Evolutionary conservation across 2,888 invertebrate species (phyloP), one percentile per base, ranked within the genome.

Genomic region (Heteromurus nitidus): DNA sequence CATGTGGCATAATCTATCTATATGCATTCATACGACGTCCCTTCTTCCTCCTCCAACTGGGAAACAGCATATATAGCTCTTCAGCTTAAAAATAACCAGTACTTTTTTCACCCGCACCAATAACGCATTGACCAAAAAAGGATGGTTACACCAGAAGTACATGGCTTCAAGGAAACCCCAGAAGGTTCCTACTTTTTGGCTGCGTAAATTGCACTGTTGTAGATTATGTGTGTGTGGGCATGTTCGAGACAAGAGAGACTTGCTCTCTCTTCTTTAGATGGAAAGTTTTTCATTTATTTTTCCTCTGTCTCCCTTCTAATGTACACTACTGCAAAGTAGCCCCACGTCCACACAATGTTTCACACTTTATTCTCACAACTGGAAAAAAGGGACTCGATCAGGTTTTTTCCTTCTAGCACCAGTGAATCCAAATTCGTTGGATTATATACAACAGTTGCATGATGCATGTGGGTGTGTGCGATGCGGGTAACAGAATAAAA

Each of bases 11-110:
- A 77, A 77, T 77, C 77, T 50, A 26, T 67, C 77, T 67, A 77
- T 77, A 69, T 77, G 69, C 77, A 77, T 77, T 77, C 77, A 69
- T 77, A 30, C 24, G 22, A 16, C 68, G 77, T 69, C 53, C 44
- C 26, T 55, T 42, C 13, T 36, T 55, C 16, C 13, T 36, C 36
- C 36, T 36, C 36, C 36, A 36, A 36, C 7, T 36, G 36, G 5
- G 36, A 13, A 13, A 13, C 5, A 36, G 36, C 7, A 9, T 36
- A 13, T 36, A n/a, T 36, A 36, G 36, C 36, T 36, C n/a, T n/a
- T n/a, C 5, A 36, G 36, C 36, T 36, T 13, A n/a, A n/a, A n/a
- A n/a, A n/a, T n/a, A n/a, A 36, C 36, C 13, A 47, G n/a, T 3
- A 47, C 47, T 16, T 16, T n/a, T n/a, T n/a, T n/a, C n/a, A n/a